Conservation (phyloP, 2,888 invertebrate genomes). For the Perizoma flavofasciatum region DNA sequence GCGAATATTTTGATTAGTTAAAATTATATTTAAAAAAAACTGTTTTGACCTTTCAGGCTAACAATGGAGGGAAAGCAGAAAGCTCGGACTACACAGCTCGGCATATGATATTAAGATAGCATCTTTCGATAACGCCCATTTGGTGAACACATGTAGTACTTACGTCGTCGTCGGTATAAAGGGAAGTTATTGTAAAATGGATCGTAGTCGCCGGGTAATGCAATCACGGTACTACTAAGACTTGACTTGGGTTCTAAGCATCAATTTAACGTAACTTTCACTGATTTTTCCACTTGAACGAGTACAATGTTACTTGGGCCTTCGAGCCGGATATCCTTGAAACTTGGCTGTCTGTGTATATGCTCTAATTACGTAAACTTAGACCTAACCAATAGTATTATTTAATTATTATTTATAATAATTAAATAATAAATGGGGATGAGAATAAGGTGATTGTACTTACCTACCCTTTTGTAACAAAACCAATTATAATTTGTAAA, state of each 20-base stretch:
- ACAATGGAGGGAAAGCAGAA: constrained; percentile 23
- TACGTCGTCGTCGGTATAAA: too few species aligned
- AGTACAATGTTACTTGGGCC: constrained; percentile 41
- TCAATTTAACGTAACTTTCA: constrained; percentile 58
- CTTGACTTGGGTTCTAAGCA: constrained; percentile 43
- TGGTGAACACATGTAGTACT: too few species aligned
- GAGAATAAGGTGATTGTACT: too few species aligned
- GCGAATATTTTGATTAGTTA: too few species aligned
- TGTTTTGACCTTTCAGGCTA: constrained; percentile 44
- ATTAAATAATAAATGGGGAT: too few species aligned
- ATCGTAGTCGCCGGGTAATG: too few species aligned
- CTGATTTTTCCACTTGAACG: constrained; percentile 58
- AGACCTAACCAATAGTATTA: not conserved
- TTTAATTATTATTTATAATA: too few species aligned
- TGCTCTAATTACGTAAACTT: constrained; percentile 19
- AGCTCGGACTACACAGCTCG: constrained; percentile 24
- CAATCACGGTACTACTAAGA: too few species aligned
- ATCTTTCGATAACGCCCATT: constrained; percentile 55
- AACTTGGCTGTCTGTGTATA: constrained; percentile 13
- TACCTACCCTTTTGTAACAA: too few species aligned
- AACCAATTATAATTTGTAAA: too few species aligned
- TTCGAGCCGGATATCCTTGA: constrained; percentile 24
- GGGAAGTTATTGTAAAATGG: too few species aligned
- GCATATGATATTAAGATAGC: constrained; percentile 54
- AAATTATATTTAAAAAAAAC: too few species aligned